Evolutionary conservation across 1,140 invertebrate genomes (phyloP), one percentile per base, ranked within the genome.

Genomic region (Scaptomyza pallida): DNA sequence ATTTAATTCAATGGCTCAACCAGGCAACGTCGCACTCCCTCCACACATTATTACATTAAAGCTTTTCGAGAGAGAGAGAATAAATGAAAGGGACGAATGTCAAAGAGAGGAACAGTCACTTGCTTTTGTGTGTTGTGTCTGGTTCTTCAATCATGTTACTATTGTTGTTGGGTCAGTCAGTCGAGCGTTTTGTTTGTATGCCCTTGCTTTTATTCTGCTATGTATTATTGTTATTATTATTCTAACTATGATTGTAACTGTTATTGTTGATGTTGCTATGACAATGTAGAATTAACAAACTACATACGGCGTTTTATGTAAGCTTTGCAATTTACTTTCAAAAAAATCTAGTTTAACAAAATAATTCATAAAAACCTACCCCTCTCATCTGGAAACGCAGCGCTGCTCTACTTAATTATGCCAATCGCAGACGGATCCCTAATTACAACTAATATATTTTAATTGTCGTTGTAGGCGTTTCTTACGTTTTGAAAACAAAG

Each of bases 121-220:
- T 81, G 77, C 59, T 64, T 59, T 10, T 59, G 47, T 59, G 37
- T 9, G 26, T 41, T 65, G 19, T 54, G 45, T 51, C 41, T 48
- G 10, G 10, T 48, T 61, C 47, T 48, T 65, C 67, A 63, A 64
- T 48, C 19, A 60, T 78, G 48, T 51, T 74, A 35, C 33, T 55
- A 23, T 72, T 82, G 59, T 62, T 69, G 64, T 62, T 85, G 64
- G 59, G 16, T 75, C 73, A 86, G 75, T 81, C 73, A 81, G 77
- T 69, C 74, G 59, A 88, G 81, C 81, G 82, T 81, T 88, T 86
- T 86, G 81, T 81, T 83, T 78, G 79, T 72, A 78, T 72, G 79
- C 75, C 79, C 80, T 64, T 83, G 69, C 75, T 69, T 44, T 73
- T 51, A 41, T 45, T 52, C 16, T 67, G 44, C 44, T 68, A 30